Percentiles rank a stretch among this genome's conserved stretches.
Evolutionary conservation across 2,797 vertebrate genomes (phyloP).

Genomic region (Coregonus sp.): DNA sequence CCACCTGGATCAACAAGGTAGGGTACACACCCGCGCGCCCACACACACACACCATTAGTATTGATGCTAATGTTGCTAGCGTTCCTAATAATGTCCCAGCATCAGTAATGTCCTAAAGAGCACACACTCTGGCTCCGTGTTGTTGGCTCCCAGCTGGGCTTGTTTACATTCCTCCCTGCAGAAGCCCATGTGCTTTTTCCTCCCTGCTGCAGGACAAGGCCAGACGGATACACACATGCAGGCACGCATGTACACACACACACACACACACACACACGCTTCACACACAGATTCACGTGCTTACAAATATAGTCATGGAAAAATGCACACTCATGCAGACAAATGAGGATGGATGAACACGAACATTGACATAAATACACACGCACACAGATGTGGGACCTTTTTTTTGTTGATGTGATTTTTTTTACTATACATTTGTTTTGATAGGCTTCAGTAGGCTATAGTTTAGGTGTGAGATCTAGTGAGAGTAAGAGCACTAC

Average conservation of each 20-base stretch:
- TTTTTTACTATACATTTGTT: too few species aligned
- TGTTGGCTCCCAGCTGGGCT: conserved; percentile 19
- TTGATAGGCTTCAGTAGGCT: too few species aligned
- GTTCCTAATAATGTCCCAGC: not conserved
- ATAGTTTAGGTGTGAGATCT: too few species aligned
- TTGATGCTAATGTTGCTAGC: not conserved
- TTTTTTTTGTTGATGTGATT: too few species aligned
- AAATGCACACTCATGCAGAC: conserved; percentile 8
- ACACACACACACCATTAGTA: not conserved
- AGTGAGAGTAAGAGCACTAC: too few species aligned
- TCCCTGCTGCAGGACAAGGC: conserved; percentile 24
- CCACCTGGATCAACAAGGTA: conserved; percentile 97
- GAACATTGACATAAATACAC: not conserved
- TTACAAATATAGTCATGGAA: not conserved
- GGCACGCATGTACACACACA: not conserved
- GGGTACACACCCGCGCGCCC: not conserved
- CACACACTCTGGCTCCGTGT: not conserved
- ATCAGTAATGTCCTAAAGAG: conserved; percentile 1
- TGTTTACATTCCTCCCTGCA: conserved; percentile 40
- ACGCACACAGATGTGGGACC: not conserved
- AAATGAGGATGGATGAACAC: conserved; percentile 6
- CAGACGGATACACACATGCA: conserved; percentile 26
- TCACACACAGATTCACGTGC: conserved; percentile 4
- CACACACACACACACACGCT: not conserved
- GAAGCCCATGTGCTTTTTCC: conserved; percentile 26